Percentiles rank a stretch among this genome's conserved stretches.
Conservation (phyloP, 1,140 invertebrate species). For the Scaptomyza hsui region DNA sequence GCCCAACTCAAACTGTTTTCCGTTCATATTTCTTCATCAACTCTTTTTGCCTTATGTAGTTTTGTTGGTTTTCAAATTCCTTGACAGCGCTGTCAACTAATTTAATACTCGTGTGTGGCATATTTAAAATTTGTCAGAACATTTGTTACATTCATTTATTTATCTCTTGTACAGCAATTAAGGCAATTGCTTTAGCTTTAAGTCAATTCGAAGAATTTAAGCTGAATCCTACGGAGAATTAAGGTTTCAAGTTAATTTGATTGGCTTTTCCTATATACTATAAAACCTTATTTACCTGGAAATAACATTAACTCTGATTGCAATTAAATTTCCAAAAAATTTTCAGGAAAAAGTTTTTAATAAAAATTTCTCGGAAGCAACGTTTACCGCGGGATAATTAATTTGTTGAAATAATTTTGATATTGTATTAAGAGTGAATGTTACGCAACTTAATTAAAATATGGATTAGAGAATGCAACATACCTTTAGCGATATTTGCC, state of each 20-base stretch:
- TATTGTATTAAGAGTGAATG: slow-evolving; percentile 6
- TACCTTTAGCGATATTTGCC: slow-evolving; percentile 31
- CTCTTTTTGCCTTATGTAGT: background rate
- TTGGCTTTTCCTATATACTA: no score
- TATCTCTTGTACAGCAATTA: slow-evolving; percentile 7
- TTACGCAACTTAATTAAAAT: background rate
- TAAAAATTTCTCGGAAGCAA: no score
- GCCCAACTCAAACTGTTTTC: background rate
- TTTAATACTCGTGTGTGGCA: background rate
- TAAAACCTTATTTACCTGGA: no score
- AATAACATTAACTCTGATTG: no score
- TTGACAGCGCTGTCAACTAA: slow-evolving; percentile 11
- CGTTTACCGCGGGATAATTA: no score
- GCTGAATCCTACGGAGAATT: background rate
- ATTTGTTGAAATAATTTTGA: no score
- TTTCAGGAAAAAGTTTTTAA: no score
- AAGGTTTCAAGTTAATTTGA: background rate
- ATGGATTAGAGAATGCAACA: background rate
- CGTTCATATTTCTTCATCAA: slow-evolving; percentile 1
- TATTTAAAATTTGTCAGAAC: background rate
- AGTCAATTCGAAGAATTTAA: background rate
- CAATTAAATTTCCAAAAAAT: no score
- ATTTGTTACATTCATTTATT: background rate
- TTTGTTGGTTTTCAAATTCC: background rate
- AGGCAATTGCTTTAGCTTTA: slow-evolving; percentile 9